These are phyloP conservation scores for Thunnus albacares DNA, from an alignment of 2,797 vertebrate genomes.

Conservation along the genomic window DNA sequence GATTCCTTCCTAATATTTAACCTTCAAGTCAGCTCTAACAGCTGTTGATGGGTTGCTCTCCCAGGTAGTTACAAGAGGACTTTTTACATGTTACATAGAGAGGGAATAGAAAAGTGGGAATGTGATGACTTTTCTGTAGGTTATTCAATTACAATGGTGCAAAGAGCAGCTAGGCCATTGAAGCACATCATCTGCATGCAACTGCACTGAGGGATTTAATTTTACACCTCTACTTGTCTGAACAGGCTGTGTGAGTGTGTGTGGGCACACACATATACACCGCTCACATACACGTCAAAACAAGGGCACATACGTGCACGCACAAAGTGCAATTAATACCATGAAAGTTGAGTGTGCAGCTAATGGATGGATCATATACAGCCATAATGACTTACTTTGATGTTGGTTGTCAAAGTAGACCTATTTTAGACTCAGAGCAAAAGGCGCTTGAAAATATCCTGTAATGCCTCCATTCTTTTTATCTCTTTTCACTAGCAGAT, in stretches of 20 bases:
- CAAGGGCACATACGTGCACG: constrained; percentile 30
- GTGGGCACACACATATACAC: constrained; percentile 56
- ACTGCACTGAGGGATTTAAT: constrained; percentile 81
- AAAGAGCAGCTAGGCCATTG: constrained; percentile 85
- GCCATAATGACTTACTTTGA: constrained; percentile 79
- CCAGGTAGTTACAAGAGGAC: constrained; percentile 93
- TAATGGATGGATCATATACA: constrained; percentile 82
- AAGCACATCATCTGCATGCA: constrained; percentile 84
- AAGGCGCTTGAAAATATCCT: constrained; percentile 71
- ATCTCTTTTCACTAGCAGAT: constrained; percentile 82
- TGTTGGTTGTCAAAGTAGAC: constrained; percentile 74
- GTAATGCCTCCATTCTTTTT: constrained; percentile 69
- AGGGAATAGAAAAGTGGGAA: constrained; percentile 81
- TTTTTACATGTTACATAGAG: constrained; percentile 84
- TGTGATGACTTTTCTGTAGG: constrained; percentile 88
- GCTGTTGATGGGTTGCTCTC: constrained; percentile 96
- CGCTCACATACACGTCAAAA: constrained; percentile 17
- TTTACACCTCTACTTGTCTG: constrained; percentile 81
- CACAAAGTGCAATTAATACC: constrained; percentile 75
- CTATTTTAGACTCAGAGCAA: constrained; percentile 74
- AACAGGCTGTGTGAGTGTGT: constrained; percentile 69
- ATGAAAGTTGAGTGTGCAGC: constrained; percentile 67
- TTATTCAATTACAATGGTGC: constrained; percentile 90
- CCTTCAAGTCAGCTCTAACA: constrained; percentile 98
- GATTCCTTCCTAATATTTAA: constrained; percentile 99